Percentiles rank a stretch among this genome's conserved stretches.
Conservation (phyloP, 2,113 vertebrate species). For the Axis porcinus region DNA sequence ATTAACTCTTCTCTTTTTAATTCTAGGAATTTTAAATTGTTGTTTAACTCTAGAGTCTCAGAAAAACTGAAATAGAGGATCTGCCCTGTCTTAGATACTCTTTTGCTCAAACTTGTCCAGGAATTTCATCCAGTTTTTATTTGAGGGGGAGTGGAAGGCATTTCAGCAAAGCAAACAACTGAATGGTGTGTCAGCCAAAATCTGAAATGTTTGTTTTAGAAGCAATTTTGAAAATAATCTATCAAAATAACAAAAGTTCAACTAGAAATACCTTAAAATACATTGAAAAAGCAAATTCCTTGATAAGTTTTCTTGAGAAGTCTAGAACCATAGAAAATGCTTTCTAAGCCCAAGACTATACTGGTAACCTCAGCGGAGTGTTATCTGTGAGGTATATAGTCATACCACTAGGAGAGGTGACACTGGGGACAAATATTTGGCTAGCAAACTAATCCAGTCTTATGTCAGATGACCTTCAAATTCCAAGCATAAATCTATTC, state of each 20-base stretch:
- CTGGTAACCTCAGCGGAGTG: background rate
- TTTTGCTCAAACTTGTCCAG: background rate
- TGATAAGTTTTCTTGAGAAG: conserved; percentile 8
- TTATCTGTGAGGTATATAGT: background rate
- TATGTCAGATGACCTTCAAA: conserved; percentile 27
- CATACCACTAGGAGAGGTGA: background rate
- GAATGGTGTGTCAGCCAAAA: background rate
- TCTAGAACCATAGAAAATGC: background rate
- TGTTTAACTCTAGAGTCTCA: background rate
- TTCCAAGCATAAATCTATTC: conserved; percentile 70
- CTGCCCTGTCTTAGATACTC: background rate
- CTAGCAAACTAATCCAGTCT: conserved; percentile 5
- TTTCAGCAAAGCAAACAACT: conserved; percentile 46
- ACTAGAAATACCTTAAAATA: background rate
- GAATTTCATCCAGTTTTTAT: conserved; percentile 22
- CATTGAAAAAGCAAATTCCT: background rate
- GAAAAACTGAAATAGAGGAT: background rate
- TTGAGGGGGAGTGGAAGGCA: conserved; percentile 27
- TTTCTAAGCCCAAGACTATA: background rate
- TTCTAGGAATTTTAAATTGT: background rate
- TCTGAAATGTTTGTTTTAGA: conserved; percentile 25
- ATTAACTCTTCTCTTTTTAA: background rate
- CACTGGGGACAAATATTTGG: background rate
- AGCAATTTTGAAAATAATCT: background rate
- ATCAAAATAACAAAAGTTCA: background rate